Conservation (phyloP, 2,113 vertebrate genomes). For the Oryzias javanicus region DNA sequence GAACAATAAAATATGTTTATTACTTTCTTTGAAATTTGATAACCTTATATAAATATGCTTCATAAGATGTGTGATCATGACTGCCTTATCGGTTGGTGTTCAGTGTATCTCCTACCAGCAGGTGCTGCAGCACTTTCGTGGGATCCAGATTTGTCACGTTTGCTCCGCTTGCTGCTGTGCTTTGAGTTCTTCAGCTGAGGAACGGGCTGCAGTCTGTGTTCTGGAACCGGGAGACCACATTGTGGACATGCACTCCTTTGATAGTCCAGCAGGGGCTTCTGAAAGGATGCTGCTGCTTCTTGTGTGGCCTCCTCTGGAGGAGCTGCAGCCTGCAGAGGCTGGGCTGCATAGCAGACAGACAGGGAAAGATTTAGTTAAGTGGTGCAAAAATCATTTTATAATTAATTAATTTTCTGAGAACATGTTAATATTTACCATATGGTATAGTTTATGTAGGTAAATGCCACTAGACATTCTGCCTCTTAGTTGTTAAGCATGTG, state of each 20-base stretch:
- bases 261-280: constrained; percentile 4
- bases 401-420: too few species aligned
- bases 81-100: neutral
- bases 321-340: constrained; percentile 35
- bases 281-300: neutral
- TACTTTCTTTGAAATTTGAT: too few species aligned
- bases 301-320: constrained; percentile 4
- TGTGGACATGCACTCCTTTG: constrained; percentile 26
- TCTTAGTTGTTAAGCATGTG: too few species aligned
- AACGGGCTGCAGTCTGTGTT: neutral
- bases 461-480: too few species aligned
- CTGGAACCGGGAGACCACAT: constrained; percentile 31
- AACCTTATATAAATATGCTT: too few species aligned
- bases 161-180: constrained; percentile 3
- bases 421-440: too few species aligned
- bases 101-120: constrained; percentile 28
- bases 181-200: constrained; percentile 14
- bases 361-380: neutral
- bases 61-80: neutral
- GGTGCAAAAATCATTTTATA: too few species aligned
- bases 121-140: constrained; percentile 19
- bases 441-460: too few species aligned
- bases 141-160: neutral
- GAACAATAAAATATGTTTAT: too few species aligned
- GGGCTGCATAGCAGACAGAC: constrained; percentile 32